Evolutionary conservation across 2,888 invertebrate species (phyloP).

Genomic region (Caenorhabditis doughertyi): DNA sequence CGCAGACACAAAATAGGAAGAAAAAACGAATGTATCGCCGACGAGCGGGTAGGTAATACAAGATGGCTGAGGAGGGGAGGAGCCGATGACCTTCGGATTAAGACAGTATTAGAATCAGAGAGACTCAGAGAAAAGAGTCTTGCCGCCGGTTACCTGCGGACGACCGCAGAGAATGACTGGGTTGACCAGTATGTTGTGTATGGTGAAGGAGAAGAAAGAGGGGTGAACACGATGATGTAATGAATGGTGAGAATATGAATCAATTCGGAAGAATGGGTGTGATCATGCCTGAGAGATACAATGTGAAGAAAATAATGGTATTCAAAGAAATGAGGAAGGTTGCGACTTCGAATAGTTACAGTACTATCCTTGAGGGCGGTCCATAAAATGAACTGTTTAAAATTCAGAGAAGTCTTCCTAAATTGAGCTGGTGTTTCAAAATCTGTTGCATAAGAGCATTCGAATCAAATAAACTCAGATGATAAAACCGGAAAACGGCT

Average conservation of each 20-base stretch:
- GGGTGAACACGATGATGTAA: constrained; percentile 30
- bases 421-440: no score
- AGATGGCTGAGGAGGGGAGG: constrained; percentile 45
- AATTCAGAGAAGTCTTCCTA: no score
- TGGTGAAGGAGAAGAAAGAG: not conserved
- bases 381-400: no score
- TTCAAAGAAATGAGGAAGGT: not conserved
- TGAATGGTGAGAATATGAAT: constrained; percentile 21
- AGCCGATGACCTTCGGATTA: constrained; percentile 55
- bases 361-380: no score
- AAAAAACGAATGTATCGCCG: constrained; percentile 47
- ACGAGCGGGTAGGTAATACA: constrained; percentile 58
- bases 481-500: no score
- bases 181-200: constrained; percentile 17
- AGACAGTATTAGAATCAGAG: constrained; percentile 26
- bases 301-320: not conserved
- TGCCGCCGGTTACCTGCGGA: constrained; percentile 48
- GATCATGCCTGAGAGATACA: not conserved
- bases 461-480: no score
- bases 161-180: constrained; percentile 19
- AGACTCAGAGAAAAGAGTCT: constrained; percentile 43
- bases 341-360: no score
- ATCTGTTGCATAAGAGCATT: no score
- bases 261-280: not conserved
- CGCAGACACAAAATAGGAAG: constrained; percentile 31